Evolutionary conservation across 92 coral and sea anemone genomes (phyloP), one percentile per base, ranked within the genome.

Genomic region (Epizoanthus illoricatus): DNA sequence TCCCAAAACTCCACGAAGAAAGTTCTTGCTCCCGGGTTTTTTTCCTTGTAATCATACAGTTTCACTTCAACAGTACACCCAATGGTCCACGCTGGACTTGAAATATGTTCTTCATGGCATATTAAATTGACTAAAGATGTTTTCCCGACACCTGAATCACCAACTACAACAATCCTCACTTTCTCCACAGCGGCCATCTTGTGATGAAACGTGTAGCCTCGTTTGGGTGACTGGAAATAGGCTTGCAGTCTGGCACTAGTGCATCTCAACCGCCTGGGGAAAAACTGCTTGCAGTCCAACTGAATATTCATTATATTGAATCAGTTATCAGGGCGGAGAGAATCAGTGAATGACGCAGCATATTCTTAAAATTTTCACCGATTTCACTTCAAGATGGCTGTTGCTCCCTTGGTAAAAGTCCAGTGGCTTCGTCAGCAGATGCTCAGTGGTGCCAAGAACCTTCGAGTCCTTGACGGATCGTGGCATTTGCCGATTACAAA

Each of bases 131-230:
- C 98, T 33, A 97, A 73, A 59, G 99, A 97, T 11, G 98, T 94
- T 80, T 97, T 97, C 23, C 99, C 99, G n/a, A 91, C 98, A 41
- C 99, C 98, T 56, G 98, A 95, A 91, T 95, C 98, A 28, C 98
- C 98, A 21, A 95, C 98, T 17, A 95, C 98, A 71, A 92, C 75
- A 47, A 95, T 86, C 54, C 92, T 91, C 13, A 95, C 97, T 75
- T 93, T 95, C 85, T 95, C 98, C 36, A 89, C 87, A 69, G 97
- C 94, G 69, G 98, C 98, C 98, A 95, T 95, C 21, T 89, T 95
- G 89, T 56, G n/a, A 74, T 71, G 69, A 61, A 21, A 62, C 86
- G 80, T 85, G 72, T 42, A 28, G 15, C 61, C 15, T 12, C 40
- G 23, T 33, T 17, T 57, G 19, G 33, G 19, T 13, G 75, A 55